These are phyloP conservation scores for Eonycteris spelaea DNA, from an alignment of 2,113 vertebrate genomes.

Conservation along the genomic window DNA sequence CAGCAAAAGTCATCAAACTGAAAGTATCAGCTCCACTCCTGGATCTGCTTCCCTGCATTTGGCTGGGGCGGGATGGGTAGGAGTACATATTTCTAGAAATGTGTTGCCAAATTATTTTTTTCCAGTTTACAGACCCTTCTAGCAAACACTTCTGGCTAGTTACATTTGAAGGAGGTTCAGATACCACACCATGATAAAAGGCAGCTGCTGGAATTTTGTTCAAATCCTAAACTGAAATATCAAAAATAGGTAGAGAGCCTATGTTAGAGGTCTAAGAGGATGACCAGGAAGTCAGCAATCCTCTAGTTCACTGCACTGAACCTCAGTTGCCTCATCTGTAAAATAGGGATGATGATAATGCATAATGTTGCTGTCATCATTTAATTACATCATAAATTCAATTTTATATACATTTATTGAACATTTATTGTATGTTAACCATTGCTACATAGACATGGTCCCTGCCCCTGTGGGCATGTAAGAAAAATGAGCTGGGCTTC, in stretches of 20 bases:
- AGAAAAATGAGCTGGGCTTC: background rate
- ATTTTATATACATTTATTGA: background rate
- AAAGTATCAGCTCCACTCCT: background rate
- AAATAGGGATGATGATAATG: background rate
- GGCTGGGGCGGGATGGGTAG: background rate
- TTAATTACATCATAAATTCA: background rate
- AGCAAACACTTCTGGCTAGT: background rate
- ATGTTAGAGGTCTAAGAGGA: background rate
- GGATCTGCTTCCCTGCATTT: background rate
- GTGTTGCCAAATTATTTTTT: background rate
- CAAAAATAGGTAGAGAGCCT: background rate
- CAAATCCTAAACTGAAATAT: background rate
- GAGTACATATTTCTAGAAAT: background rate
- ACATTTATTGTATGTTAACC: background rate
- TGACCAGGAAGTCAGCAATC: background rate
- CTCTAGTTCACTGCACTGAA: background rate
- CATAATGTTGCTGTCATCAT: background rate
- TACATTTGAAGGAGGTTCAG: background rate
- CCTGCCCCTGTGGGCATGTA: background rate
- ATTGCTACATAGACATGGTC: background rate
- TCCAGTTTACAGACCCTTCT: background rate
- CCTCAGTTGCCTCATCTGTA: background rate
- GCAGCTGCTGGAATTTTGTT: background rate
- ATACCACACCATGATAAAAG: background rate
- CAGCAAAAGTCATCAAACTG: background rate